Evolutionary conservation across 1,140 invertebrate genomes (phyloP), one percentile per base, ranked within the genome.

Genomic region (Chymomyza costata): DNA sequence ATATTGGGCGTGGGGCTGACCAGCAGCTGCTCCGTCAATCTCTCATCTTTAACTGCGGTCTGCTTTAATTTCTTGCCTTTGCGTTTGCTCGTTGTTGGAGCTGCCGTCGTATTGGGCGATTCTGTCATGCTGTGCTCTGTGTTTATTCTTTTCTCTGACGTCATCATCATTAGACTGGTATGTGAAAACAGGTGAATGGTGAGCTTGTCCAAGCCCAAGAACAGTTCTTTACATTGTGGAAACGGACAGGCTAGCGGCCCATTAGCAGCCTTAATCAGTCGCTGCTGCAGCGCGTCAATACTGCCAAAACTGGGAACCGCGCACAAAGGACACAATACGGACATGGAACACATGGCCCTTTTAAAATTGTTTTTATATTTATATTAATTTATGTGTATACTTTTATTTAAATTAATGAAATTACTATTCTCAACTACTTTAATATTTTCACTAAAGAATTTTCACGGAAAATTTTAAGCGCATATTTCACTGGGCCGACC

Each of bases 161-260:
- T 37, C 3, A 14, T 53, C 3, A 14, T 53, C 76, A 83, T 74
- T 3, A 82, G 46, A 17, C 60, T 82, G 15, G 89, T 88, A 81
- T 94, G 93, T 17, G 90, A 90, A 66, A 94, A 93, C 53, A 95
- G 85, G 86, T 95, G 93, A 68, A 94, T 93, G 1, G 93, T 94
- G n/a, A 94, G 86, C 86, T 95, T 94, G 85, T 94, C 93, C 44
- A 95, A 88, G 2, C 93, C 93, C 43, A 89, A 83, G 3, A 94
- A 86, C 47, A 90, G 85, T 69, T 94, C 92, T 55, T 90, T 89
- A 78, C 93, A 95, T 16, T 94, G 88, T 10, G 64, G 55, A 35
- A 80, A 80, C 8, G 93, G 93, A 86, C 93, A 95, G 21, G 87
- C 81, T 41, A 94, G 84, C 39, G 90, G 91, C 51, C 92, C 89